Evolutionary conservation across 2,797 vertebrate genomes (phyloP).

Genomic region (Leptodactylus fallax): DNA sequence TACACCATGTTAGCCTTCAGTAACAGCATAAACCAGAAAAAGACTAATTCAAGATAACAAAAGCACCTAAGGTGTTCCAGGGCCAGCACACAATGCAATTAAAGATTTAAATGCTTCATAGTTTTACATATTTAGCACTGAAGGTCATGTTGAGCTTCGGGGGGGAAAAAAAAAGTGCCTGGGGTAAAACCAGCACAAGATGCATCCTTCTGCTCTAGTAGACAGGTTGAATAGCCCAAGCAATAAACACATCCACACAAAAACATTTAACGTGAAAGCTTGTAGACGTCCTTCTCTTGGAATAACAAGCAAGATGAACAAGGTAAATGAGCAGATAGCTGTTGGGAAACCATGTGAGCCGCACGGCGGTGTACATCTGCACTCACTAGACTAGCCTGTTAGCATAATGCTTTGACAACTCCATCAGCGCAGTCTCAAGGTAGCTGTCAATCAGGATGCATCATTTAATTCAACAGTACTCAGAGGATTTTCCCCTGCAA

Average conservation of each 20-base stretch:
- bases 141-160: background rate
- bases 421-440: conserved; percentile 98
- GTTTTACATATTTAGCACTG: conserved; percentile 40
- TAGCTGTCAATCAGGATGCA: conserved; percentile 98
- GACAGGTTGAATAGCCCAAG: conserved; percentile 30
- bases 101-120: conserved; percentile 39
- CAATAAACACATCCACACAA: conserved; percentile 32
- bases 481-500: conserved; percentile 86
- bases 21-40: conserved; percentile 40
- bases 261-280: conserved; percentile 38
- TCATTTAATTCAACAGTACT: conserved; percentile 91
- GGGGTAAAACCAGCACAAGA: conserved; percentile 1
- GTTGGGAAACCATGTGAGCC: conserved; percentile 69
- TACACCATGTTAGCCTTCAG: conserved; percentile 41
- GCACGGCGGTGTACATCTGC: conserved; percentile 81
- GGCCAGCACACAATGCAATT: conserved; percentile 42
- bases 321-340: conserved; percentile 62
- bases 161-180: conserved; percentile 41
- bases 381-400: conserved; percentile 81
- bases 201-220: conserved; percentile 12
- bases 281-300: conserved; percentile 44
- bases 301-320: conserved; percentile 50
- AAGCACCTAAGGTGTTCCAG: conserved; percentile 46
- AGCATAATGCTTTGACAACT: conserved; percentile 92
- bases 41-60: conserved; percentile 54